Percentiles rank a stretch among this genome's conserved stretches.
Conservation (phyloP, 1,140 invertebrate species). For the Philotrypesis tridentata region DNA sequence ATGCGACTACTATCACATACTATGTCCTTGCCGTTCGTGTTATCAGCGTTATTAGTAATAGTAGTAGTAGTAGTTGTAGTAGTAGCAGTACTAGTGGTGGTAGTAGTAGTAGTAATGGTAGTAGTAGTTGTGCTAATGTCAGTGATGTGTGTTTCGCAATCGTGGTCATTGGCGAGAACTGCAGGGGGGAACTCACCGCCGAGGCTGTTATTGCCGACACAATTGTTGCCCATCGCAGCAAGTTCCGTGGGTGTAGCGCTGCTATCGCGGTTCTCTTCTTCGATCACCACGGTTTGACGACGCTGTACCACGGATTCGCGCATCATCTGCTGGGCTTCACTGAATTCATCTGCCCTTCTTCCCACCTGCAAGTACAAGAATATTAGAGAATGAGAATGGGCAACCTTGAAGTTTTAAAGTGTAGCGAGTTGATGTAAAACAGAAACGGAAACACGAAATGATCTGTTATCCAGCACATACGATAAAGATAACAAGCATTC, state of each 20-base stretch:
- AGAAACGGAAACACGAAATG: too few relatives aligned
- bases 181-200: slow-evolving; percentile 65
- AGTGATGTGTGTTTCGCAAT: slow-evolving; percentile 40
- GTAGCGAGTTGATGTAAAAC: too few relatives aligned
- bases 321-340: slow-evolving; percentile 78
- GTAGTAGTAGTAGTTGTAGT: slow-evolving; percentile 32
- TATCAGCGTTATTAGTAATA: slow-evolving; percentile 53
- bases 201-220: slow-evolving; percentile 67
- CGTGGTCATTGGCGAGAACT: slow-evolving; percentile 35
- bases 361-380: too few relatives aligned
- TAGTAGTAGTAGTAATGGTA: slow-evolving; percentile 13
- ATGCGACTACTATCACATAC: slow-evolving; percentile 48
- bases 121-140: slow-evolving; percentile 32
- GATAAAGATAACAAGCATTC: neutral
- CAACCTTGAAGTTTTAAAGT: too few relatives aligned
- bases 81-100: slow-evolving; percentile 33
- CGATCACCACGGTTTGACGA: slow-evolving; percentile 74
- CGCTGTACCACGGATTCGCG: slow-evolving; percentile 71
- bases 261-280: slow-evolving; percentile 56
- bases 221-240: slow-evolving; percentile 52
- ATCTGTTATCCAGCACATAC: neutral
- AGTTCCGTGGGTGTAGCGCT: slow-evolving; percentile 46
- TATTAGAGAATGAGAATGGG: too few relatives aligned
- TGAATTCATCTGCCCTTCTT: slow-evolving; percentile 83
- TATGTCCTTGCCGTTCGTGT: slow-evolving; percentile 53